Conservation (phyloP, 2,888 invertebrate genomes). For the Thalpophila matura region DNA sequence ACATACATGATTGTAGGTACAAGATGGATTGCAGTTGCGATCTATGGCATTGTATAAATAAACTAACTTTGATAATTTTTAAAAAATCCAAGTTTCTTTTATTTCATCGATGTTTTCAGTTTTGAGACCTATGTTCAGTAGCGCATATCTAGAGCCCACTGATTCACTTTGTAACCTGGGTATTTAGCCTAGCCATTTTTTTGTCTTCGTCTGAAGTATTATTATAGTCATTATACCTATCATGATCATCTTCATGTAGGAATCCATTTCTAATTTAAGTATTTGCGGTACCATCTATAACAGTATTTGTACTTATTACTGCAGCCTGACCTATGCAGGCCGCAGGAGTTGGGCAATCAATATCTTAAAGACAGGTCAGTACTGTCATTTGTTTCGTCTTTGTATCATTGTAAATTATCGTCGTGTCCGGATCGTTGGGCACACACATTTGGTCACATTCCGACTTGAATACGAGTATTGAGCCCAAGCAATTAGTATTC, state of each 20-base stretch:
- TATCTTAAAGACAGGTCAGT: constrained; percentile 37
- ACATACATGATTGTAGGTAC: not conserved
- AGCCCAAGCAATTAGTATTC: constrained; percentile 32
- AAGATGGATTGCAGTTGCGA: not conserved
- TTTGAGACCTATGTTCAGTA: fast-evolving
- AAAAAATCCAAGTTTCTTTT: no score
- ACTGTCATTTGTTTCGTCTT: constrained; percentile 22
- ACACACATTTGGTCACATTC: constrained; percentile 37
- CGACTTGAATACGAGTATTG: constrained; percentile 28
- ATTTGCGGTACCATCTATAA: not conserved
- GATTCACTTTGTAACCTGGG: not conserved
- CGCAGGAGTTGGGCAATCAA: constrained; percentile 6
- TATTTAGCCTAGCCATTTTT: not conserved
- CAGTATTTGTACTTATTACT: not conserved
- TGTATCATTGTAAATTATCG: constrained; percentile 35
- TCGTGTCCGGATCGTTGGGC: constrained; percentile 41
- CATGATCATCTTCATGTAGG: no score
- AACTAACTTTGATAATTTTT: no score
- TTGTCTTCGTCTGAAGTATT: not conserved
- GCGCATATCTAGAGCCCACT: not conserved
- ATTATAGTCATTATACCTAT: not conserved
- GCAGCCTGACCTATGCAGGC: constrained; percentile 21
- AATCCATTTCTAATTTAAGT: no score
- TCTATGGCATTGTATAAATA: no score
- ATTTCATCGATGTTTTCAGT: not conserved